Conservation (phyloP, 2,888 invertebrate genomes). For the Mesochorus sp. region DNA sequence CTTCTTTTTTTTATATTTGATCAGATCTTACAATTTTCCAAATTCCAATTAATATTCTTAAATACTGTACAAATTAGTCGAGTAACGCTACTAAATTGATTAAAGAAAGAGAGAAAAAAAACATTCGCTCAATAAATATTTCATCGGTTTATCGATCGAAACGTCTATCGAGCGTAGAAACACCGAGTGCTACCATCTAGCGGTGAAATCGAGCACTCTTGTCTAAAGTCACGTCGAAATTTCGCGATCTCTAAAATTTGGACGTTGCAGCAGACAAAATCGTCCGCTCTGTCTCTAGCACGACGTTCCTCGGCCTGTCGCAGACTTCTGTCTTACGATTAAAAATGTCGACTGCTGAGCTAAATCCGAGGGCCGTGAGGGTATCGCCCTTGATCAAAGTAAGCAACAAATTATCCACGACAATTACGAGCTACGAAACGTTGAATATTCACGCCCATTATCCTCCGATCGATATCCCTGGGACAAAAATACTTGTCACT, state of each 20-base stretch:
- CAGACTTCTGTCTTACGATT: constrained; percentile 41
- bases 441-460: not conserved
- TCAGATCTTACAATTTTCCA: no score
- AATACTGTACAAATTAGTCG: no score
- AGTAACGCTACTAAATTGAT: no score
- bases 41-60: no score
- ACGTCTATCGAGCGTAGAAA: not conserved
- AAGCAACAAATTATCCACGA: constrained; percentile 72
- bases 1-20: no score
- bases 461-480: not conserved
- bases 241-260: no score
- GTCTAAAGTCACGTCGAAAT: not conserved
- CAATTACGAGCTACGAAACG: not conserved
- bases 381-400: constrained; percentile 93
- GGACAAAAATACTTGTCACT: constrained; percentile 9
- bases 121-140: no score
- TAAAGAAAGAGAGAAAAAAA: no score
- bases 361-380: constrained; percentile 85
- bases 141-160: not conserved
- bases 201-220: not conserved
- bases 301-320: not conserved
- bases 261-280: no score
- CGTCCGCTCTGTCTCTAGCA: no score
- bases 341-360: constrained; percentile 78
- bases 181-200: no score